These are phyloP conservation scores for Ctenodactylus gundi DNA, from an alignment of 2,113 vertebrate genomes.

Conservation along the genomic window DNA sequence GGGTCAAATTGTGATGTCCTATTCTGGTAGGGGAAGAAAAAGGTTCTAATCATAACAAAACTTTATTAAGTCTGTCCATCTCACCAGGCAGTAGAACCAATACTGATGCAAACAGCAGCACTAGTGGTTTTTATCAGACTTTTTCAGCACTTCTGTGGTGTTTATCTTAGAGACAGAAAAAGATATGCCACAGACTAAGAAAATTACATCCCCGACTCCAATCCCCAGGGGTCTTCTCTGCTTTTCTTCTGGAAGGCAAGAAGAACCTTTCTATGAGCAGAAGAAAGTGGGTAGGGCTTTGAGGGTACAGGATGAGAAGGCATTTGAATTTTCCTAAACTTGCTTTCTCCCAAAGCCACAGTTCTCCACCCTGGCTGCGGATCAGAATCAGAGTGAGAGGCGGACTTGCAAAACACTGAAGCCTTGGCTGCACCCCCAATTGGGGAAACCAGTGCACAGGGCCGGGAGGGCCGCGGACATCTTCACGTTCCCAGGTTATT, in stretches of 20 bases:
- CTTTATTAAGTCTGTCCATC: not conserved
- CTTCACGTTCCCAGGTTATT: not conserved
- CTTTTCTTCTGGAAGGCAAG: not conserved
- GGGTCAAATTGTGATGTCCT: not conserved
- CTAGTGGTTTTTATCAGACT: not conserved
- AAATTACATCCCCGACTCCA: not conserved
- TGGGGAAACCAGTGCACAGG: not conserved
- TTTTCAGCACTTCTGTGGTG: conserved; percentile 20
- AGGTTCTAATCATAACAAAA: not conserved
- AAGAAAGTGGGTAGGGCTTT: not conserved
- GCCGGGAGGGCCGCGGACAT: too few species aligned
- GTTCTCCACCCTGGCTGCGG: not conserved
- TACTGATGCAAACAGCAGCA: not conserved
- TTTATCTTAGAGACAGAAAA: conserved; percentile 46
- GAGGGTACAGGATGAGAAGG: not conserved
- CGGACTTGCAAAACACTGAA: not conserved
- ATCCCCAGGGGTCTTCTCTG: not conserved
- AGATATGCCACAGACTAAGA: not conserved
- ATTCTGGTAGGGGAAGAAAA: not conserved
- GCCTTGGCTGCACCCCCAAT: not conserved
- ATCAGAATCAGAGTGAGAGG: not conserved
- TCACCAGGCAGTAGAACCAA: not conserved
- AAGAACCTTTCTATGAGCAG: not conserved
- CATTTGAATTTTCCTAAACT: not conserved
- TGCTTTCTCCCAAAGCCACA: not conserved